Evolutionary conservation across 2,888 invertebrate species (phyloP).

Genomic region (Synanthedon formicaeformis): DNA sequence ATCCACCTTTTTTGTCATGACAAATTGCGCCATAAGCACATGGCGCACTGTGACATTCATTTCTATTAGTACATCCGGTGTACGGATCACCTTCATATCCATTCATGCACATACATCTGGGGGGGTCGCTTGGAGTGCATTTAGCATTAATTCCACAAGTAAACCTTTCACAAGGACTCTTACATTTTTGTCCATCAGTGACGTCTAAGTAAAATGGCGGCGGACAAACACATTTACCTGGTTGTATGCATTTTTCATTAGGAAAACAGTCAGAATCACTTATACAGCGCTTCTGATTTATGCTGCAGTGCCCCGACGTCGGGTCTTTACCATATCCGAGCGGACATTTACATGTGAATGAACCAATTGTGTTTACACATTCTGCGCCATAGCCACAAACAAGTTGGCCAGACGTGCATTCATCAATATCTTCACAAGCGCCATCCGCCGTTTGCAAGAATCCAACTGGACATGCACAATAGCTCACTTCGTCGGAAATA

Average conservation of each 20-base stretch:
- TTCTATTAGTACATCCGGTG: conserved; percentile 85
- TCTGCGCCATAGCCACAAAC: conserved; percentile 89
- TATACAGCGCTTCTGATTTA: conserved; percentile 85
- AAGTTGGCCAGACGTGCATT: conserved; percentile 81
- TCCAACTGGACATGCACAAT: conserved; percentile 93
- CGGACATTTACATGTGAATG: conserved; percentile 85
- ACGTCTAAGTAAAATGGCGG: conserved; percentile 91
- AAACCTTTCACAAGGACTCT: conserved; percentile 92
- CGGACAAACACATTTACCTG: conserved; percentile 91
- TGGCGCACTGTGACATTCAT: conserved; percentile 87
- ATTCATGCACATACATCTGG: conserved; percentile 87
- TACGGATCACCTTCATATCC: conserved; percentile 90
- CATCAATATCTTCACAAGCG: conserved; percentile 87
- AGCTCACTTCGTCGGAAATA: conserved; percentile 90
- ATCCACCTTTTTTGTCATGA: conserved; percentile 87
- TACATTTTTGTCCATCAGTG: conserved; percentile 85
- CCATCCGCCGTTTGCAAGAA: conserved; percentile 82
- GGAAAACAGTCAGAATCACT: conserved; percentile 85
- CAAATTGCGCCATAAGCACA: conserved; percentile 92
- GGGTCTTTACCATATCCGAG: conserved; percentile 85
- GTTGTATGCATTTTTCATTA: conserved; percentile 92
- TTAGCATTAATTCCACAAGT: conserved; percentile 91
- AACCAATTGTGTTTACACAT: conserved; percentile 83
- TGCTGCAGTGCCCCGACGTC: conserved; percentile 83
- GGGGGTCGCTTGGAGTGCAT: conserved; percentile 90